Conservation (phyloP, 2,888 invertebrate genomes). For the Strigamia crassipes region DNA sequence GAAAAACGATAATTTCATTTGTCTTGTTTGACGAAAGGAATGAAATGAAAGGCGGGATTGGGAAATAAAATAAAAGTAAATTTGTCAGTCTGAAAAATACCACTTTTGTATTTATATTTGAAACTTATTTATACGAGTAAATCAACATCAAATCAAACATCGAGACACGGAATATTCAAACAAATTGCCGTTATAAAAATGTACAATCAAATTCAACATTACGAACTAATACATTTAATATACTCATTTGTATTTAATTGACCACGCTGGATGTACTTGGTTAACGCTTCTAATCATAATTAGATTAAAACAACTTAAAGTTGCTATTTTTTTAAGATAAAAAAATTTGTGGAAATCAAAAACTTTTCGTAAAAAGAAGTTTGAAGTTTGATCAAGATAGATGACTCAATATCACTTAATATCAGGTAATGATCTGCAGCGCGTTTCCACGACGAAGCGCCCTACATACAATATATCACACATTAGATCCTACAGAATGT, state of each 20-base stretch:
- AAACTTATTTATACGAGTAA: neutral
- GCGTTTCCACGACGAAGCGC: neutral
- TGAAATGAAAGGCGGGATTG: neutral
- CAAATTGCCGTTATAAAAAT: neutral
- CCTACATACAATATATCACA: neutral
- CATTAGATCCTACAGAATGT: neutral
- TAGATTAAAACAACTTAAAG: too few species aligned
- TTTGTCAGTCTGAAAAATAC: neutral
- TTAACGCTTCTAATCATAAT: too few species aligned
- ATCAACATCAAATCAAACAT: neutral
- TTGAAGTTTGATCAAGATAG: constrained; percentile 10
- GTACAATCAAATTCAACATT: neutral
- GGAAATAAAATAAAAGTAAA: neutral
- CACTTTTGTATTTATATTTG: neutral
- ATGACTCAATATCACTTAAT: neutral
- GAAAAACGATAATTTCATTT: neutral
- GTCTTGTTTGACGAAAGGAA: neutral
- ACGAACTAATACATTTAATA: neutral
- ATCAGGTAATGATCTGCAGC: constrained; percentile 16
- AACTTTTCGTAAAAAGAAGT: neutral
- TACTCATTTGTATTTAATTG: neutral
- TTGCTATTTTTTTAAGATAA: neutral
- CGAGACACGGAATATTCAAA: neutral
- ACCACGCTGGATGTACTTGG: too few species aligned
- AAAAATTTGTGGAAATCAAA: neutral